Conservation (phyloP, 2,888 invertebrate genomes). For the Argyresthia goedartella region DNA sequence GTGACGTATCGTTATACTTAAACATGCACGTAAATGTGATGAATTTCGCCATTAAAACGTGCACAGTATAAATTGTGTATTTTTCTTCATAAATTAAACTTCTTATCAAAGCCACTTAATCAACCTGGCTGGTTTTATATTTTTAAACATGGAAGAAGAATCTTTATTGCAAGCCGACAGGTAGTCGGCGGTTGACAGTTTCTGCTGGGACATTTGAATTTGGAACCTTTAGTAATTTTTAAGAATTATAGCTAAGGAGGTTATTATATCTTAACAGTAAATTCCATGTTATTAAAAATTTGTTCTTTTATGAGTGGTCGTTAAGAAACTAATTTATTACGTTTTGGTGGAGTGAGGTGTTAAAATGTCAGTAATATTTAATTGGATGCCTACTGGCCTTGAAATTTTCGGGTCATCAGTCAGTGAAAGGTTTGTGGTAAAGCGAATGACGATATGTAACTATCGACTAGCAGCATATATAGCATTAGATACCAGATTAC, state of each 20-base stretch:
- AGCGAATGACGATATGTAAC: neutral
- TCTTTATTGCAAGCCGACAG: neutral
- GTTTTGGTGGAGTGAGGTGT: neutral
- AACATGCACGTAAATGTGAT: constrained; percentile 14
- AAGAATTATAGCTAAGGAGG: no score
- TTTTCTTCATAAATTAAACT: neutral
- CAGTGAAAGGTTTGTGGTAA: constrained; percentile 32
- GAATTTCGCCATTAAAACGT: constrained; percentile 20
- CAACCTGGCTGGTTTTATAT: neutral
- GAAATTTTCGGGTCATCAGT: constrained; percentile 31
- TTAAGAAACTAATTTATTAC: no score
- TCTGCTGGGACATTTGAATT: neutral
- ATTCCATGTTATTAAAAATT: no score
- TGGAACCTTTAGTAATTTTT: no score
- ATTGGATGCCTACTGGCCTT: constrained; percentile 36
- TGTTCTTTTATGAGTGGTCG: no score
- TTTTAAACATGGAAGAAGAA: neutral
- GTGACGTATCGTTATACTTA: neutral
- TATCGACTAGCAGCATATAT: no score
- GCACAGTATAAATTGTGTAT: constrained; percentile 11
- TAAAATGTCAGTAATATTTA: constrained; percentile 13
- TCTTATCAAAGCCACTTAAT: neutral
- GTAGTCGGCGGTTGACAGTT: neutral
- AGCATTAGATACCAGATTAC: neutral
- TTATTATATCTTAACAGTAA: no score